Evolutionary conservation across 2,797 vertebrate genomes (phyloP).

Genomic region (Dermochelys coriacea): DNA sequence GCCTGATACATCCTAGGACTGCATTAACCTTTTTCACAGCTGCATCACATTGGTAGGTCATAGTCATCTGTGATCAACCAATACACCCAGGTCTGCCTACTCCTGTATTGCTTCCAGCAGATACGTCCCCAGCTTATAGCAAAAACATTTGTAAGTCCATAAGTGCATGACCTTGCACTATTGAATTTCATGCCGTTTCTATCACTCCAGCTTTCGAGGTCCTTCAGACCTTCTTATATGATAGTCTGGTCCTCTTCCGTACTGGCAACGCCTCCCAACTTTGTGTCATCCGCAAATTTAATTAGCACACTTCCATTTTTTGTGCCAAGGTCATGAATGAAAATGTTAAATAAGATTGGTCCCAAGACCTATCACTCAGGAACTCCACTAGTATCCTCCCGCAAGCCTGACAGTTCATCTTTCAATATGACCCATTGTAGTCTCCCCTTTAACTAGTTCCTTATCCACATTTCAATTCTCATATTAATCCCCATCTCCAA

Average conservation of each 20-base stretch:
- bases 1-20: not conserved
- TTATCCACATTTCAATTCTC: not conserved
- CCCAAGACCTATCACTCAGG: not conserved
- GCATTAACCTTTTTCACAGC: not conserved
- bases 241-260: not conserved
- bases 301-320: not conserved
- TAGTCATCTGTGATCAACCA: not conserved
- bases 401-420: not conserved
- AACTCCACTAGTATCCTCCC: not conserved
- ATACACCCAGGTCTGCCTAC: not conserved
- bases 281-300: not conserved
- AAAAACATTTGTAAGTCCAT: not conserved
- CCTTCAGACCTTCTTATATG: not conserved
- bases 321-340: not conserved
- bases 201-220: not conserved
- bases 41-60: not conserved
- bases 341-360: not conserved
- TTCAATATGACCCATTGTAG: not conserved
- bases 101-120: not conserved
- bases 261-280: not conserved
- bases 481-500: not conserved
- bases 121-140: not conserved
- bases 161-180: not conserved
- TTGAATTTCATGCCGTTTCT: not conserved
- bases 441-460: not conserved